Percentiles rank a stretch among this genome's conserved stretches.
Evolutionary conservation across 2,113 vertebrate genomes (phyloP).

Genomic region (Microcebus ravelobensis): DNA sequence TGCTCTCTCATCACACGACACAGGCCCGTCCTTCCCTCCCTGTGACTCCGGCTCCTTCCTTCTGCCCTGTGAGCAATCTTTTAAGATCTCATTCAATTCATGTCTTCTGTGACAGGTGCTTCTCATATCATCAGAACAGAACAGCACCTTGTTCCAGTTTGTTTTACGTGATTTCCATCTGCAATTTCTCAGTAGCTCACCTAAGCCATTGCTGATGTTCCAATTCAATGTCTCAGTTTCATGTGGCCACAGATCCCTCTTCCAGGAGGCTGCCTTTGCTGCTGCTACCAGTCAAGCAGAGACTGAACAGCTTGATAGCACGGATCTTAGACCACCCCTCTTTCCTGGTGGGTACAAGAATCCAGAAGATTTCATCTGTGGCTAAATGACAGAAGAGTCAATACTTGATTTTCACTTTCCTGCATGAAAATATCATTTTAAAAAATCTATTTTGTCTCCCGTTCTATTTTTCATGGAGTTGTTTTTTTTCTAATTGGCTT

Average conservation of each 20-base stretch:
- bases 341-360: background rate
- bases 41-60: background rate
- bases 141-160: background rate
- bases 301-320: background rate
- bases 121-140: background rate
- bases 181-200: background rate
- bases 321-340: background rate
- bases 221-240: background rate
- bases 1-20: background rate
- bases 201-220: background rate
- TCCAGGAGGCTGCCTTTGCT: background rate
- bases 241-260: background rate
- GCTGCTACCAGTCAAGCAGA: background rate
- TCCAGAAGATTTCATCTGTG: background rate
- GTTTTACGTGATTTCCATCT: background rate
- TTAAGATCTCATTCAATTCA: background rate
- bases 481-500: conserved; percentile 5
- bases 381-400: background rate
- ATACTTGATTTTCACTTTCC: background rate
- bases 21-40: background rate
- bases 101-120: background rate
- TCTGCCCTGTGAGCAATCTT: background rate
- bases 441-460: background rate
- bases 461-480: conserved; percentile 3
- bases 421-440: background rate